Percentiles rank a stretch among this genome's conserved stretches.
Evolutionary conservation across 1,140 invertebrate species (phyloP).

Genomic region (Camponotus floridanus): DNA sequence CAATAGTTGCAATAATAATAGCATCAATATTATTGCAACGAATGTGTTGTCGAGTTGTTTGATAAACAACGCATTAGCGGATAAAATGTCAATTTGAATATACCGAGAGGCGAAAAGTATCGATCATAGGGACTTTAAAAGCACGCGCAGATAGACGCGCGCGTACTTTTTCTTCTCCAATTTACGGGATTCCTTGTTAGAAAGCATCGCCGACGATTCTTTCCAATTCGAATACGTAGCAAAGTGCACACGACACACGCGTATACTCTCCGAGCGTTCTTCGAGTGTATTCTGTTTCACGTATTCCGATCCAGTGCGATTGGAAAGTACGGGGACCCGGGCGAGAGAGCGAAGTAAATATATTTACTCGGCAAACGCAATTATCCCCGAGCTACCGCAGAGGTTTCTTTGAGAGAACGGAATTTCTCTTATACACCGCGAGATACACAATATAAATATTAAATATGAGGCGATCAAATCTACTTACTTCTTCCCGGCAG

Average conservation of each 20-base stretch:
- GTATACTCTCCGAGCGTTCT: background rate
- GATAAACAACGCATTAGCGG: slow-evolving; percentile 28
- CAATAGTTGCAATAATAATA: background rate
- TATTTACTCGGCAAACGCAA: slow-evolving; percentile 55
- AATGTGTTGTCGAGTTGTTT: background rate
- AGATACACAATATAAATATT: slow-evolving; percentile 60
- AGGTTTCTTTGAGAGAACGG: slow-evolving; percentile 7
- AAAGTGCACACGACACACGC: background rate
- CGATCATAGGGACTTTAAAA: slow-evolving; percentile 8
- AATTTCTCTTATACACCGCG: background rate
- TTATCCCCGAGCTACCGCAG: slow-evolving; percentile 40
- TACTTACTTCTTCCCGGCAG: slow-evolving; percentile 41
- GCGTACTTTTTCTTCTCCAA: background rate
- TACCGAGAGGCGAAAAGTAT: slow-evolving; percentile 2
- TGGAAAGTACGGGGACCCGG: background rate
- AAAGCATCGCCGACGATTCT: background rate
- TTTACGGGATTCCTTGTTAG: slow-evolving; percentile 4
- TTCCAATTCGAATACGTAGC: slow-evolving; percentile 1
- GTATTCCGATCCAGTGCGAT: slow-evolving; percentile 29
- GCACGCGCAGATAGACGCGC: background rate
- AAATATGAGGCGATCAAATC: slow-evolving; percentile 59
- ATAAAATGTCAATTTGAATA: slow-evolving; percentile 43
- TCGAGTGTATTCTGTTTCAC: slow-evolving; percentile 33
- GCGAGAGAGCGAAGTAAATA: slow-evolving; percentile 24
- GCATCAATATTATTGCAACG: background rate